Evolutionary conservation across 2,888 invertebrate species (phyloP).

Genomic region (Synanthedon andrenaeformis): DNA sequence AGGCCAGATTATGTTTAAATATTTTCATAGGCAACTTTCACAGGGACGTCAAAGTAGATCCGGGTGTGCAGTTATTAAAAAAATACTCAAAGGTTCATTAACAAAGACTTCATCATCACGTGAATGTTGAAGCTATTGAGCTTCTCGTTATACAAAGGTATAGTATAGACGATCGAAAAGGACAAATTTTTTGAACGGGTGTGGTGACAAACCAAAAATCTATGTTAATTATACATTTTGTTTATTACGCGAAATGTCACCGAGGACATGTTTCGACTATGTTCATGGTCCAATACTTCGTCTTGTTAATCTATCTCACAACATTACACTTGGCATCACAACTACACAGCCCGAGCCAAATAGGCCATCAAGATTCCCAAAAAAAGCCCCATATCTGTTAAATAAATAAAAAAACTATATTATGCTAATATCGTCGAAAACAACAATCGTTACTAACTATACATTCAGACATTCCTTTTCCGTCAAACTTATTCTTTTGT

Average conservation of each 20-base stretch:
- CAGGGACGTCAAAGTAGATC: too few species aligned
- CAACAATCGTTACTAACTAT: slow-evolving; percentile 56
- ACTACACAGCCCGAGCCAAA: background rate
- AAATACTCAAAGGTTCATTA: too few species aligned
- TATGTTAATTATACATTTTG: background rate
- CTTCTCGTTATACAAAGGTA: too few species aligned
- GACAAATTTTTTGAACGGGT: too few species aligned
- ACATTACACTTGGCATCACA: background rate
- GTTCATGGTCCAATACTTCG: background rate
- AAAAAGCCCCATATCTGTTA: slow-evolving; percentile 18
- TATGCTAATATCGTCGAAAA: slow-evolving; percentile 55
- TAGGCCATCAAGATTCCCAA: slow-evolving; percentile 7
- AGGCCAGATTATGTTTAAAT: too few species aligned
- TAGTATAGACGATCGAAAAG: too few species aligned
- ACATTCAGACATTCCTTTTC: slow-evolving; percentile 52
- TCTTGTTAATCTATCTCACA: background rate
- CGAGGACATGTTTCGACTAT: background rate
- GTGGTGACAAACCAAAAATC: too few species aligned
- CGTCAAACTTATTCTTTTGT: slow-evolving; percentile 65
- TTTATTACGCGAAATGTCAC: background rate
- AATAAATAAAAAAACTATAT: slow-evolving; percentile 19
- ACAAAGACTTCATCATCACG: too few species aligned
- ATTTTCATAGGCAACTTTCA: too few species aligned
- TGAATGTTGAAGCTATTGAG: too few species aligned
- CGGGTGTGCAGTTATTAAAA: too few species aligned